These are phyloP conservation scores for Teleogryllus occipitalis DNA, from an alignment of 1,140 invertebrate species.

Conservation along the genomic window DNA sequence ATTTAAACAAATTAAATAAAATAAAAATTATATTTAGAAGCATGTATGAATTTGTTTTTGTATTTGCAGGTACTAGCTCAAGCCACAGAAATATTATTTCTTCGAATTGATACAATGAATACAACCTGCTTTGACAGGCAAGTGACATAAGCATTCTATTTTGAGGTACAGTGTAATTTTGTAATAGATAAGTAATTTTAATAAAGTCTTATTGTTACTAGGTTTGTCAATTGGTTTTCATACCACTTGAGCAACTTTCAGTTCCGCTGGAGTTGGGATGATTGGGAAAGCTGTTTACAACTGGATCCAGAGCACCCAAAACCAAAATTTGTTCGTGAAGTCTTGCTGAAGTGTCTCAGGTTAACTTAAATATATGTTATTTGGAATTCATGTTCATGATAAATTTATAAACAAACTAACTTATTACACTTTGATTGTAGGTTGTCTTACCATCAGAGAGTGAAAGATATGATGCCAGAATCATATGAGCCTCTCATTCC, in stretches of 20 bases:
- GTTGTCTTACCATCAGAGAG: conserved; percentile 89
- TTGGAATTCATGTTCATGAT: background rate
- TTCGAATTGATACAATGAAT: conserved; percentile 95
- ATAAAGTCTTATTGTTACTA: conserved; percentile 28
- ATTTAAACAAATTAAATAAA: no score
- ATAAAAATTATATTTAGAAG: background rate
- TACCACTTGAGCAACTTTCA: conserved; percentile 99
- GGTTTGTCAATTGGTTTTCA: conserved; percentile 94
- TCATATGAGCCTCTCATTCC: conserved; percentile 80
- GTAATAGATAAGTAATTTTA: background rate
- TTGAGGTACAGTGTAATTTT: background rate
- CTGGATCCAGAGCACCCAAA: conserved; percentile 86
- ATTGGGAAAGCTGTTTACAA: conserved; percentile 78
- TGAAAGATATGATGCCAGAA: conserved; percentile 85
- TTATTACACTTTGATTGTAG: conserved; percentile 40
- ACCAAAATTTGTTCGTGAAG: conserved; percentile 92
- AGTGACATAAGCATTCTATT: conserved; percentile 11
- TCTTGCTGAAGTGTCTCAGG: conserved; percentile 83
- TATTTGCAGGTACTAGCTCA: conserved; percentile 70
- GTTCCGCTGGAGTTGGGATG: conserved; percentile 98
- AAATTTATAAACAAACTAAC: background rate
- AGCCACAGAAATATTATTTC: conserved; percentile 93
- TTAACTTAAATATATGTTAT: conserved; percentile 30
- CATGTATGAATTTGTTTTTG: background rate
- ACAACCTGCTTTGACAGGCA: conserved; percentile 89